Conservation (phyloP, 2,797 vertebrate genomes). For the Perodicticus potto region DNA sequence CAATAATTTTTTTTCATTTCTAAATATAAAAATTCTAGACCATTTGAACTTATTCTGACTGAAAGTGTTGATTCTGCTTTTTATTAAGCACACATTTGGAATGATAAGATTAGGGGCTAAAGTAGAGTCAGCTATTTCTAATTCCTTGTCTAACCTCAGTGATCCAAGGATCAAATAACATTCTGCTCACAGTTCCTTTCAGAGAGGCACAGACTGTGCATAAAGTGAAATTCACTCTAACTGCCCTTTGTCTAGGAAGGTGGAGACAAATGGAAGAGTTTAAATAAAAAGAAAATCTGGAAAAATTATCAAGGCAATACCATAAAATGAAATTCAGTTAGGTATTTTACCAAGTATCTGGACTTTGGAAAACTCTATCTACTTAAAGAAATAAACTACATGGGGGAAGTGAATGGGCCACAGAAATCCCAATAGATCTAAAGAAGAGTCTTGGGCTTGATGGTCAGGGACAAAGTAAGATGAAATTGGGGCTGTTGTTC, state of each 20-base stretch:
- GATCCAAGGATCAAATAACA: constrained; percentile 49
- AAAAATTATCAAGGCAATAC: constrained; percentile 14
- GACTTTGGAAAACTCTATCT: not conserved
- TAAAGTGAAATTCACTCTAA: not conserved
- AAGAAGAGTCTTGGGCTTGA: not conserved
- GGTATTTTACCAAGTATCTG: not conserved
- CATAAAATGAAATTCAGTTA: not conserved
- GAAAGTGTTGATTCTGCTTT: constrained; percentile 71
- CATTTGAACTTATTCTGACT: constrained; percentile 69
- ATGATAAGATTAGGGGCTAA: constrained; percentile 63
- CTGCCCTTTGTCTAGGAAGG: constrained; percentile 3
- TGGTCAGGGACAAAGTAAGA: not conserved
- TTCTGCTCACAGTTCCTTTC: constrained; percentile 44
- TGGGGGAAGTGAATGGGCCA: not conserved
- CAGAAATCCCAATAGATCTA: not conserved
- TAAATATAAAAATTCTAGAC: constrained; percentile 60
- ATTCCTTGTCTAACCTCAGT: constrained; percentile 76
- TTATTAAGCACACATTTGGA: constrained; percentile 72
- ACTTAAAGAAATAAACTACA: not conserved
- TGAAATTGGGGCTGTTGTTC: not conserved
- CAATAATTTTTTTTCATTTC: constrained; percentile 39
- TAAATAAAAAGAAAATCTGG: not conserved
- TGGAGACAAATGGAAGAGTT: not conserved
- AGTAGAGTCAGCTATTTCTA: constrained; percentile 70
- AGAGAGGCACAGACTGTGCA: not conserved